Base-by-base conservation (phyloP, 2,113 vertebrate genomes). In the Phalacrocorax brasilianus region DNA sequence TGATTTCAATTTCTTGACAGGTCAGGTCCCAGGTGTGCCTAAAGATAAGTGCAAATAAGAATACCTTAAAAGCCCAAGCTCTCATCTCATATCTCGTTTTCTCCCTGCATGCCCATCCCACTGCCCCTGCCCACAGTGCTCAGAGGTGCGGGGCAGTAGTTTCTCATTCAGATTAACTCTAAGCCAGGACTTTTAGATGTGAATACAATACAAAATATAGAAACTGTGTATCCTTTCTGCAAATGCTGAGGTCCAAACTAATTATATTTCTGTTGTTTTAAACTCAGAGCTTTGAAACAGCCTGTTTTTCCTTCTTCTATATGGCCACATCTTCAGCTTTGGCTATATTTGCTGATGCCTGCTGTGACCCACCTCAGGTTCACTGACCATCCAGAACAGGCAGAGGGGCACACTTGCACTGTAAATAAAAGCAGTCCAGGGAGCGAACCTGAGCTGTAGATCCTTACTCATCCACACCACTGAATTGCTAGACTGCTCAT, bases 91-190 rank as follows among this genome's bases (percentile, higher is more conserved):
- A 30, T 22, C 18, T 80, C 9, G 4, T 73, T 79, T 73, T n/a
- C n/a, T 56, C 26, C 38, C 27, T 1, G 0, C 14, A 23, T 14
- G 28, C 12, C 18, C 2, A 0, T 40, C 0, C 0, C 12, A 13
- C 7, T 66, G 7, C 4, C 27, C 19, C 12, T 56, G 27, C 6
- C 13, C 50, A 45, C 17, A 18, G 19, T 3, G 4, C 42, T 75
- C 35, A 68, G 19, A 22, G 42, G 11, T 35, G 2, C 11, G 65
- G 42, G 12, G 17, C 27, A n/a, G 45, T 12, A 20, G 5, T 27
- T 65, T 22, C 66, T 79, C 56, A 61, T 33, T 55, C 44, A 65
- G 49, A 26, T 18, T 80, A n/a, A 50, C 17, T 76, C 44, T 45
- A 62, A 81, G 7, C 26, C 65, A 68, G 30, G 9, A 22, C 14